Evolutionary conservation across 2,113 vertebrate genomes (phyloP), one percentile per base, ranked within the genome.

Genomic region (Calypte anna): DNA sequence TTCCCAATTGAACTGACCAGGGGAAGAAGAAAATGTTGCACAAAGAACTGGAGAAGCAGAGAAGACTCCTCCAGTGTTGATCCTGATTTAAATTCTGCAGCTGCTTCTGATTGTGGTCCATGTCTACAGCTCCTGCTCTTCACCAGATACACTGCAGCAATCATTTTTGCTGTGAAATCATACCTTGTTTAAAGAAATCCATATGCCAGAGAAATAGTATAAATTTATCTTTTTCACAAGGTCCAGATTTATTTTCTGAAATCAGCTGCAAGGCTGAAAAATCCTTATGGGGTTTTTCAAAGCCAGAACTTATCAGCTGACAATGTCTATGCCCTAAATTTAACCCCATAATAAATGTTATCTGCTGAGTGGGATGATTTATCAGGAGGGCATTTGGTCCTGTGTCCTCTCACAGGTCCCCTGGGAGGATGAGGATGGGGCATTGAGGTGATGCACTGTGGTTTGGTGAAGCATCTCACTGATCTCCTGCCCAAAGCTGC

Each of bases 91-190:
- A 72, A 59, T n/a, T 14, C 23, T 2, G 3, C 68, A 82, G 53
- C 25, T 72, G 31, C n/a, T 68, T 27, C 16, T 14, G 31, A 36
- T 9, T 7, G 3, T 1, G 14, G 62, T n/a, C 58, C 43, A 17
- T 0, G 27, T 54, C 55, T 13, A 3, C 76, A 73, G 28, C 53
- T 86, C 68, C 73, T 36, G 24, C 27, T 80, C 27, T n/a, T 73
- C 74, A 75, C 57, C 57, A 51, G 78, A 22, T 58, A 24, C 6
- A 5, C 73, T 44, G 64, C 58, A 5, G 1, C 78, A 43, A 0
- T 0, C 2, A 0, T 28, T 67, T 43, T 17, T 0, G 11, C 73
- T 54, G 31, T 36, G 57, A 87, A 58, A 69, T 36, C 17, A 14
- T 9, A 33, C 23, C 83, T 69, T 3, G 1, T 31, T 72, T 44